These are phyloP conservation scores for Drosophila gunungcola DNA, from an alignment of 1,140 invertebrate genomes.

Conservation along the genomic window DNA sequence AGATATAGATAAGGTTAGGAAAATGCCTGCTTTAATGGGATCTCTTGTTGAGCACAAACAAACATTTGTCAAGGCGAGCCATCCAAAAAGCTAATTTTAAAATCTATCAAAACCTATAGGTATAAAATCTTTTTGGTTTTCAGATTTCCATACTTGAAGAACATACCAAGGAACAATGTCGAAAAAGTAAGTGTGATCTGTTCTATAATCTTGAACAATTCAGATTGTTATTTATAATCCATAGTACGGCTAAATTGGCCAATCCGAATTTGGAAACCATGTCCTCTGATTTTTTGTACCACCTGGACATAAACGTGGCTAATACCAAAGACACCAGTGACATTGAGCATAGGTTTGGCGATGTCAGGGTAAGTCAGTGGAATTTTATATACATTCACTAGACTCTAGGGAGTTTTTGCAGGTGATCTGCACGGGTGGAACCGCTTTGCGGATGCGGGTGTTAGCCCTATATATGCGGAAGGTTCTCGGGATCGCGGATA, in stretches of 20 bases:
- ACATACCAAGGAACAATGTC: constrained; percentile 11
- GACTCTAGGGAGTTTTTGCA: constrained; percentile 77
- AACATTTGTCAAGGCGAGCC: constrained; percentile 6
- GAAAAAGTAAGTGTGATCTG: constrained; percentile 7
- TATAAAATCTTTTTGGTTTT: not conserved
- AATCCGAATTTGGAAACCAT: constrained; percentile 91
- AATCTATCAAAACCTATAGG: not conserved
- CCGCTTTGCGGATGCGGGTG: constrained; percentile 94
- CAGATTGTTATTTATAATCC: not conserved
- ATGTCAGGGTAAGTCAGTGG: constrained; percentile 91
- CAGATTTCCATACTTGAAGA: not conserved
- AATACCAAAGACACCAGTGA: constrained; percentile 89
- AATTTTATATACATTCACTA: too few relatives aligned
- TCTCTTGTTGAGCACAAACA: not conserved
- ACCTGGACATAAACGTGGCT: constrained; percentile 89
- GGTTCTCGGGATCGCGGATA: constrained; percentile 90
- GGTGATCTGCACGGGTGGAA: constrained; percentile 99
- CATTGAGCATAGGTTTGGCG: constrained; percentile 92
- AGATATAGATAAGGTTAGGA: constrained; percentile 14
- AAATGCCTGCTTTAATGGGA: not conserved
- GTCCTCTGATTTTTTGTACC: constrained; percentile 93
- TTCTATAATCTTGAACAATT: too few relatives aligned
- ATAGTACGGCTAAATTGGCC: constrained; percentile 80
- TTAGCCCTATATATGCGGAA: constrained; percentile 95
- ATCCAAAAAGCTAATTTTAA: not conserved